Conservation (phyloP, 2,888 invertebrate species). For the Smittia sp. region DNA sequence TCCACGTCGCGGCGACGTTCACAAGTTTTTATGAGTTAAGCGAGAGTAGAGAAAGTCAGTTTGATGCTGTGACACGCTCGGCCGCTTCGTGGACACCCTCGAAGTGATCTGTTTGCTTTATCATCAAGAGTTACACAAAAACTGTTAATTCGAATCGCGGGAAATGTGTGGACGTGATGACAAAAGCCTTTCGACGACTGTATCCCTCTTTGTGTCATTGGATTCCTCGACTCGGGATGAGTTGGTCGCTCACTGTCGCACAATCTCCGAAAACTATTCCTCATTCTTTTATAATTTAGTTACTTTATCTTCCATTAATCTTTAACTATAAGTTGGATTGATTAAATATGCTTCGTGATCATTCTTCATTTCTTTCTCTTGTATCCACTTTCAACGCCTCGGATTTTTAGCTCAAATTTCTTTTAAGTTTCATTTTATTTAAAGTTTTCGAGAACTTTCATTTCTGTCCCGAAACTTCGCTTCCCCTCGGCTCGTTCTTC, state of each 20-base stretch:
- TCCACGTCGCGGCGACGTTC: not conserved
- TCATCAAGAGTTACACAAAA: constrained; percentile 20
- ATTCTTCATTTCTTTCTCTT: not conserved
- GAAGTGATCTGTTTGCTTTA: not conserved
- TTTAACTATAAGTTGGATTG: constrained; percentile 35
- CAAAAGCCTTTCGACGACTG: no score
- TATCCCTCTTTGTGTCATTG: not conserved
- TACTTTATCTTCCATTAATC: constrained; percentile 31
- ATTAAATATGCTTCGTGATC: constrained; percentile 36
- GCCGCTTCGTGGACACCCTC: not conserved
- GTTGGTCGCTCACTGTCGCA: not conserved
- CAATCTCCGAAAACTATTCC: not conserved
- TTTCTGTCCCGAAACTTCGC: no score
- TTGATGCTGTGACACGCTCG: not conserved
- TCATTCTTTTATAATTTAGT: constrained; percentile 3
- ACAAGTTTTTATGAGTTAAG: not conserved
- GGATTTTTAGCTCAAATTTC: not conserved
- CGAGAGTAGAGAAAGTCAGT: not conserved
- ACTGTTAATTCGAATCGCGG: constrained; percentile 5
- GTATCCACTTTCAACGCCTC: not conserved
- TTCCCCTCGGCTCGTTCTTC: no score
- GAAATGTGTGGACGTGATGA: not conserved
- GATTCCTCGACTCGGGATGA: not conserved
- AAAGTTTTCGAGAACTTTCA: not conserved
- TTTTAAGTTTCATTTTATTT: not conserved